These are phyloP conservation scores for Gastrophysa polygoni DNA, from an alignment of 2,888 invertebrate species.

Conservation along the genomic window DNA sequence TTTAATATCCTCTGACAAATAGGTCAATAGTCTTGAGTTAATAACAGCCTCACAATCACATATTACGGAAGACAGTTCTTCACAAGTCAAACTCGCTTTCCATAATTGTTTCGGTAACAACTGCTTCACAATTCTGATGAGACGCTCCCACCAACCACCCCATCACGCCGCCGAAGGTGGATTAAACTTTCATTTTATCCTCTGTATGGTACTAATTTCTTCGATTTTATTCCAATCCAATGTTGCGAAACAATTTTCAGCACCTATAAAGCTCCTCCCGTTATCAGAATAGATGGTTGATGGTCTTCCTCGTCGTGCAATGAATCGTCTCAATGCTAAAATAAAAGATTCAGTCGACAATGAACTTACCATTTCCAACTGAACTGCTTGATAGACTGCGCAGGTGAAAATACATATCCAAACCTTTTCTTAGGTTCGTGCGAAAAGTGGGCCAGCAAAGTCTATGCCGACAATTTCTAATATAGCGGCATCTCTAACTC, in stretches of 20 bases:
- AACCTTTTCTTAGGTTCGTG: constrained; percentile 41
- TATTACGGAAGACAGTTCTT: constrained; percentile 21
- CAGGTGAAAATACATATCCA: constrained; percentile 54
- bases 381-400: constrained; percentile 49
- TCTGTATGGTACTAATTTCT: constrained; percentile 3
- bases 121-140: constrained; percentile 26
- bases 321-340: constrained; percentile 39
- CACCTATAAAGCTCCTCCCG: constrained; percentile 50
- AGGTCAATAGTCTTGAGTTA: constrained; percentile 23
- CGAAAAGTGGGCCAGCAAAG: constrained; percentile 52
- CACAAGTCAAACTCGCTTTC: constrained; percentile 16
- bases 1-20: constrained; percentile 12
- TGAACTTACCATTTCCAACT: constrained; percentile 50
- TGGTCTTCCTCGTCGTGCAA: too few relatives aligned
- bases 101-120: constrained; percentile 12
- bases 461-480: constrained; percentile 50
- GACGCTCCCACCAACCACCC: constrained; percentile 17
- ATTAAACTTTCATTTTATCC: constrained; percentile 19
- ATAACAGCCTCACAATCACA: constrained; percentile 26
- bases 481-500: constrained; percentile 37
- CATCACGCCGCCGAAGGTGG: constrained; percentile 20
- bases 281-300: constrained; percentile 51
- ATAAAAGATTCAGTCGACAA: constrained; percentile 46
- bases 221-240: constrained; percentile 2
- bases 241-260: constrained; percentile 25